Percentiles rank a stretch among this genome's conserved stretches.
Evolutionary conservation across 1,140 invertebrate genomes (phyloP).

Genomic region (Steinernema khuongi): DNA sequence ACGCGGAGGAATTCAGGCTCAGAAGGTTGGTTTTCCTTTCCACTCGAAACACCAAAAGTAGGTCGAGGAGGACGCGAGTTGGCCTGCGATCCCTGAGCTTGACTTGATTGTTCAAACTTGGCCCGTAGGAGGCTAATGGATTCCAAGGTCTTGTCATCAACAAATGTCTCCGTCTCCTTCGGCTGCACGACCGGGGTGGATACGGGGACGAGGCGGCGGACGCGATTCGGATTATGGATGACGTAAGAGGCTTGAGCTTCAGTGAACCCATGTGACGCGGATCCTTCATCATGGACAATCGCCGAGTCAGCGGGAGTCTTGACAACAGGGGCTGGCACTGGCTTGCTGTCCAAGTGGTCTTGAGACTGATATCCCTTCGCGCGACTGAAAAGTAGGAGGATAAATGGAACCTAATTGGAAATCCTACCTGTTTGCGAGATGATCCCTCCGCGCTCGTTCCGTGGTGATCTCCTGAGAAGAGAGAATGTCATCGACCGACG

Average conservation of each 20-base stretch:
- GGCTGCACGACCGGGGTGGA: not conserved
- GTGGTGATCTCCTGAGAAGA: not conserved
- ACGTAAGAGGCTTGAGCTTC: not conserved
- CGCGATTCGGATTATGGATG: not conserved
- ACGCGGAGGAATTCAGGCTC: conserved; percentile 5
- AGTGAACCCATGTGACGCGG: not conserved
- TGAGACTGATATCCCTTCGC: not conserved
- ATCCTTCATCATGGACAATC: not conserved
- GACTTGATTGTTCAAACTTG: conserved; percentile 7
- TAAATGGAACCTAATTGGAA: not conserved
- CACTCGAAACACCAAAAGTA: not conserved
- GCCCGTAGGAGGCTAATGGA: not conserved
- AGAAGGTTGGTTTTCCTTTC: not conserved
- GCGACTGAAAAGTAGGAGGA: not conserved
- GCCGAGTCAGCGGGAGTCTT: not conserved
- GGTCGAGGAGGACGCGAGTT: not conserved
- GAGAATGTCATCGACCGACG: conserved; percentile 6
- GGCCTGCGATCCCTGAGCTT: not conserved
- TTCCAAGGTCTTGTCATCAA: not conserved
- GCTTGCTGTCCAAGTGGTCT: not conserved
- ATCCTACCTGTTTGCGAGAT: not conserved
- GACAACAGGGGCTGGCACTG: not conserved
- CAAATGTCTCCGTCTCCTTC: not conserved
- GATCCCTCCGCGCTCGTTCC: not conserved
- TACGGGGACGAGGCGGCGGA: not conserved